phyloP scores from a whole-genome alignment of 1,140 invertebrate species.

The Leptopilina boulardi region DNA sequence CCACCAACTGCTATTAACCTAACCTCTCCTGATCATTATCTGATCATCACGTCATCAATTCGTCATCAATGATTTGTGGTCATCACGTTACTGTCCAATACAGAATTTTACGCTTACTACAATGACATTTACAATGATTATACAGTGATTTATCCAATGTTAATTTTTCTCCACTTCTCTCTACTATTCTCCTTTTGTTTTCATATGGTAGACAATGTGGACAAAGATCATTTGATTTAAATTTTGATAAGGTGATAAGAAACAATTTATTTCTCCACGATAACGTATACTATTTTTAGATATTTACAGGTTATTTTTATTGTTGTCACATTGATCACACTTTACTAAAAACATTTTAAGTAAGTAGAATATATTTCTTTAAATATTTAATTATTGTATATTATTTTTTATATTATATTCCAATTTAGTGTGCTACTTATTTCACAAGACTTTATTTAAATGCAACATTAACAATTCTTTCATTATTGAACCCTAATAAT shows the following conservation, averaged over 20 bases:
- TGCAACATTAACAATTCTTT: too few species aligned
- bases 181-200: background rate
- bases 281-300: background rate
- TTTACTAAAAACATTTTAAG: background rate
- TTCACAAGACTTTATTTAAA: background rate
- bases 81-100: too few species aligned
- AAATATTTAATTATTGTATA: background rate
- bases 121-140: too few species aligned
- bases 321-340: too few species aligned
- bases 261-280: background rate
- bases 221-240: slow-evolving; percentile 18
- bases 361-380: background rate
- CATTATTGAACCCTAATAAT: too few species aligned
- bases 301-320: too few species aligned
- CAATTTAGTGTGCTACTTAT: background rate
- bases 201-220: background rate
- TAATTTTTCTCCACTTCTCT: background rate
- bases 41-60: background rate
- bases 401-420: background rate
- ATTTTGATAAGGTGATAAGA: background rate
- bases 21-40: background rate
- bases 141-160: background rate
- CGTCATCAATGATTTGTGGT: background rate
- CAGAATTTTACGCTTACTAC: too few species aligned
- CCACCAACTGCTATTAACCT: background rate